Evolutionary conservation across 2,888 invertebrate genomes (phyloP).

Genomic region (Dinocampus coccinellae): DNA sequence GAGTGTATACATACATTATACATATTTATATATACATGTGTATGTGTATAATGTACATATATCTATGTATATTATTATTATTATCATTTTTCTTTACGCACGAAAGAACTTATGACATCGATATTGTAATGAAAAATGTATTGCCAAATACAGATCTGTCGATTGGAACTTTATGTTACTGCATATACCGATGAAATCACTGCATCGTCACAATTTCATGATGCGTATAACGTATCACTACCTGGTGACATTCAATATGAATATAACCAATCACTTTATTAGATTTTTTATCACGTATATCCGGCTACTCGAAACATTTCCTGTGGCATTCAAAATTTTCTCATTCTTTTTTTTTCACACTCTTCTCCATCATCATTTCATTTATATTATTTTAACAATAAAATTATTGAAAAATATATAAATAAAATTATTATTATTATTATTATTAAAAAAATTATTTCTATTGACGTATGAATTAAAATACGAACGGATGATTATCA

Average conservation of each 20-base stretch:
- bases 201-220: conserved; percentile 4
- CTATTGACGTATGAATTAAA: no score
- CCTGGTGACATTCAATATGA: not conserved
- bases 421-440: no score
- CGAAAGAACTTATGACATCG: conserved; percentile 20
- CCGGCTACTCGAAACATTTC: conserved; percentile 27
- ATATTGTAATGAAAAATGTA: conserved; percentile 16
- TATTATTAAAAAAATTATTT: no score
- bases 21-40: no score
- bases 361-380: not conserved
- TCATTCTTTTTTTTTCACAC: not conserved
- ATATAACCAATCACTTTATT: conserved; percentile 10
- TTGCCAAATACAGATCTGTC: conserved; percentile 12
- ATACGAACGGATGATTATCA: no score
- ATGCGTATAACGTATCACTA: not conserved
- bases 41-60: no score
- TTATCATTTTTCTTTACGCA: not conserved
- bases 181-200: conserved; percentile 4
- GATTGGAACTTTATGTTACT: not conserved
- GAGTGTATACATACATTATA: no score
- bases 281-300: conserved; percentile 34
- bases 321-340: conserved; percentile 19
- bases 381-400: not conserved
- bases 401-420: not conserved
- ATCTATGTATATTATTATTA: no score